Evolutionary conservation across 2,797 vertebrate genomes (phyloP).

Genomic region (Pitangus sulphuratus): DNA sequence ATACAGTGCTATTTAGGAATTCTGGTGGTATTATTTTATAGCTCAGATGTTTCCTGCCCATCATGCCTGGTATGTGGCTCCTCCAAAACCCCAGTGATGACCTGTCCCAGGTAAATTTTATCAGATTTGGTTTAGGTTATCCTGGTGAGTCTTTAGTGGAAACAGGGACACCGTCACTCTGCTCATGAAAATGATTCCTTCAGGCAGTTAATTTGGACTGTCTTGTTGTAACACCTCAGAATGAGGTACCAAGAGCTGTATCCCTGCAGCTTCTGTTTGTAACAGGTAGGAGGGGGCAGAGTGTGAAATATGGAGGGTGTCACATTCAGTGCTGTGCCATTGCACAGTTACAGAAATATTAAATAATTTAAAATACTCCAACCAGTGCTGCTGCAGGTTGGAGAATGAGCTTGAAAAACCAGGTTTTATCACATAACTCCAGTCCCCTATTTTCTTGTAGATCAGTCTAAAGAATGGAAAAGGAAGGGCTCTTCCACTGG

Average conservation of each 20-base stretch:
- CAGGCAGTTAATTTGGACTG: neutral
- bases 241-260: neutral
- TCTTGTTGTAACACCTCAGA: neutral
- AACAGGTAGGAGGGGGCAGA: conserved; percentile 15
- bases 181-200: neutral
- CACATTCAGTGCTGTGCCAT: neutral
- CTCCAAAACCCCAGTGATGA: neutral
- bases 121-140: neutral
- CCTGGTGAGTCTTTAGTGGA: neutral
- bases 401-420: neutral
- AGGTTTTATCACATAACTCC: neutral
- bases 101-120: neutral
- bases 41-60: neutral
- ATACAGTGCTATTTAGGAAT: neutral
- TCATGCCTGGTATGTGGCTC: neutral
- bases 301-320: neutral
- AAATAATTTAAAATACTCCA: neutral
- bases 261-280: neutral
- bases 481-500: neutral
- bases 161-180: fast-evolving
- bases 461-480: neutral
- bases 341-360: neutral
- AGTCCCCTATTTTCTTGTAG: neutral
- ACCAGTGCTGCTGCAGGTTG: neutral
- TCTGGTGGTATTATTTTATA: neutral